These are phyloP conservation scores for Eumaeus atala DNA, from an alignment of 1,140 invertebrate species.

Conservation along the genomic window DNA sequence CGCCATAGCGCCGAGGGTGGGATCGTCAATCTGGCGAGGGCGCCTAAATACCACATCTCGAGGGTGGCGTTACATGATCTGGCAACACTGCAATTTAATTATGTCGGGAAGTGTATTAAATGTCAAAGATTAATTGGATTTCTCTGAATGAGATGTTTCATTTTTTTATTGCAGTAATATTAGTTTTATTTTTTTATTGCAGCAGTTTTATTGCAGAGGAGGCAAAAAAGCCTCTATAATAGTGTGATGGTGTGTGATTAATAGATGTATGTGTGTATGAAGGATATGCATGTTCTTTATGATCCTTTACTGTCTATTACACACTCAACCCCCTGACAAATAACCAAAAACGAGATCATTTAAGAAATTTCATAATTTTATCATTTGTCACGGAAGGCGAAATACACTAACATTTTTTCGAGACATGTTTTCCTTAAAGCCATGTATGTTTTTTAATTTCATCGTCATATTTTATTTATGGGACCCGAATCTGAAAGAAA, in stretches of 20 bases:
- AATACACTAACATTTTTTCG: no score
- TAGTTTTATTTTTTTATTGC: neutral
- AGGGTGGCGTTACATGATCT: slow-evolving; percentile 54
- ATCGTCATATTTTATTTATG: no score
- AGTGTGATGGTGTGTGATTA: neutral
- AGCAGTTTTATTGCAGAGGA: neutral
- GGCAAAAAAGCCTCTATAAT: neutral
- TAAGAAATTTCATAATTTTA: no score
- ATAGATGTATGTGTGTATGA: no score
- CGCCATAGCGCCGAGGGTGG: slow-evolving; percentile 51
- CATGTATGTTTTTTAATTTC: no score
- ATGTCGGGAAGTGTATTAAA: slow-evolving; percentile 35
- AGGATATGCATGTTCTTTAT: no score
- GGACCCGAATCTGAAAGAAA: no score
- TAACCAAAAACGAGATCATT: no score
- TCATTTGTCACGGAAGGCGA: no score
- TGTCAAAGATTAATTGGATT: slow-evolving; percentile 47
- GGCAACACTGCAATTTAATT: slow-evolving; percentile 43
- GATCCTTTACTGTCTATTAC: no score
- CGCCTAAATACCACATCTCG: slow-evolving; percentile 65
- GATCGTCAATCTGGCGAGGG: slow-evolving; percentile 45
- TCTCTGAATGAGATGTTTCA: slow-evolving; percentile 22
- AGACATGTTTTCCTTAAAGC: no score
- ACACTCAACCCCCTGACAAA: no score
- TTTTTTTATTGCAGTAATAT: slow-evolving; percentile 3